These are phyloP conservation scores for Oncorhynchus kisutch DNA, from an alignment of 2,113 vertebrate species.

Conservation along the genomic window DNA sequence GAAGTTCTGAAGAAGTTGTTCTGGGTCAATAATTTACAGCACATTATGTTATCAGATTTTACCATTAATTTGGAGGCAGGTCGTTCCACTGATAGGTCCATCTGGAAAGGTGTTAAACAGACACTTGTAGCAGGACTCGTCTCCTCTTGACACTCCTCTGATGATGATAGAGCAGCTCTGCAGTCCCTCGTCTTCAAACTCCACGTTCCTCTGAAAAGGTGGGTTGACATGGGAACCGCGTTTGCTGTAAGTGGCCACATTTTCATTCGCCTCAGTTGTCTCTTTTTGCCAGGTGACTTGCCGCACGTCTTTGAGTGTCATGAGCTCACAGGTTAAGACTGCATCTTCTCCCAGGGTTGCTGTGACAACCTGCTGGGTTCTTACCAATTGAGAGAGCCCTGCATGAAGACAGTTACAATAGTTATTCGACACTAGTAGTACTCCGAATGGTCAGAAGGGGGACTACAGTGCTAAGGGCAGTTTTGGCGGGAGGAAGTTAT, in stretches of 20 bases:
- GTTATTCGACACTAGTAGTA: not conserved
- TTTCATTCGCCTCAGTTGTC: not conserved
- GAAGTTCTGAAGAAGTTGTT: not conserved
- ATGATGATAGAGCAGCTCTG: conserved; percentile 9
- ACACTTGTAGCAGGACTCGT: conserved; percentile 25
- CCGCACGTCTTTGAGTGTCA: not conserved
- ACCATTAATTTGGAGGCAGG: conserved; percentile 28
- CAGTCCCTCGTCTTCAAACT: not conserved
- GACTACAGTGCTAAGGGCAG: too few relatives aligned
- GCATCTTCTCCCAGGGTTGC: conserved; percentile 10
- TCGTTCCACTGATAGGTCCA: not conserved
- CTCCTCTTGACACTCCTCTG: not conserved
- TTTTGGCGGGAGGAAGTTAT: too few relatives aligned
- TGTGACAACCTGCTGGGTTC: not conserved
- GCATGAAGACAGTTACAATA: not conserved
- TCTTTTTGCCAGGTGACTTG: conserved; percentile 29
- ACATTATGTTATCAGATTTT: not conserved
- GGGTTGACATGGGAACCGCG: not conserved
- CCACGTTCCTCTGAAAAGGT: not conserved
- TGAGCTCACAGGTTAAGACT: conserved; percentile 7
- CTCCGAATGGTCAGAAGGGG: too few relatives aligned
- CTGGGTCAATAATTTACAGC: not conserved
- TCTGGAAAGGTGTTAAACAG: conserved; percentile 23
- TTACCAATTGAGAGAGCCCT: not conserved
- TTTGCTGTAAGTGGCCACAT: conserved; percentile 18